Base-by-base conservation (phyloP, 2,113 vertebrate species). In the Gopherus evgoodei region DNA sequence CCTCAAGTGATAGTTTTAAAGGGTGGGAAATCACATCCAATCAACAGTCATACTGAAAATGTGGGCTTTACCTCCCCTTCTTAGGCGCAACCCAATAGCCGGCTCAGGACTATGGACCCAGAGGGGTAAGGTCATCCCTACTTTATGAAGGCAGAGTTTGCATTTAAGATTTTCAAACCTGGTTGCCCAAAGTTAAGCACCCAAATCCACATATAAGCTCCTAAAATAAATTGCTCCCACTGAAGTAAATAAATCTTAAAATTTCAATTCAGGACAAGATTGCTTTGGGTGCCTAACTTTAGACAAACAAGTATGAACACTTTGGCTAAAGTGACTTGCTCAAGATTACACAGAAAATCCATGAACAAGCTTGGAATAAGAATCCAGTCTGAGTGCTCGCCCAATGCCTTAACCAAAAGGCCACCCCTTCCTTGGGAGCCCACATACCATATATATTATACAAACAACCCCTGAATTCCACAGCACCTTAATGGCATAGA, bases 51-150 rank as follows among this genome's bases (percentile, higher is more conserved):
- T 38, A 52, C 27, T 31, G 49, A 17, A 52, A 35, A 81, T 11
- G 29, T 31, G 38, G 31, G 62, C 42, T 88, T 49, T 13, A n/a
- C n/a, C 25, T 62, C 89, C 87, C 4, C 25, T 59, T 29, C 27
- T 62, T 31, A 62, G 11, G 14, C 6, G 7, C 16, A 29, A 11
- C 5, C 25, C 25, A 27, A 29, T 5, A 38, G 42, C 56, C 24
- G 5, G 27, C 80, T 86, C 83, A 83, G 53, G 31, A 11, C 57
- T 47, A 16, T 24, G 21, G 84, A 59, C 62, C 22, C 72, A 16
- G 38, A 31, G 49, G 65, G 65, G 1, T 53, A 2, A 24, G 0
- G 0, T 1, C 14, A n/a, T 19, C 24, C 83, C 49, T 56, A 4
- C 0, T 54, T 49, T 0, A 81, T 35, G 14, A 65, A 65, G 59